Evolutionary conservation across 2,113 vertebrate genomes (phyloP).

Genomic region (Microcebus lehilahytsara): DNA sequence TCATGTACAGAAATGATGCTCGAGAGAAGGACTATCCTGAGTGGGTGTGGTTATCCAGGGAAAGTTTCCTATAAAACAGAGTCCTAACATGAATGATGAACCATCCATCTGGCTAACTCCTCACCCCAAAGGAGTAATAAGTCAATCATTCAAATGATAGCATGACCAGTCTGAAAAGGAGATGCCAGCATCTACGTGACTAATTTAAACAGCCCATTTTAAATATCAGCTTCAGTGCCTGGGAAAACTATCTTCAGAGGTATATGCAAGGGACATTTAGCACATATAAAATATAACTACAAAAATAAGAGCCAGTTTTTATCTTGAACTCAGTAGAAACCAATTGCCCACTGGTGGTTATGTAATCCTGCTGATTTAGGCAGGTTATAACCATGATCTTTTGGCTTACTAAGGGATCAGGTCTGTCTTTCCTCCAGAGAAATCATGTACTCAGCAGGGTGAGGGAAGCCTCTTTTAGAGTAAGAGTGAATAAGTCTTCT

Average conservation of each 20-base stretch:
- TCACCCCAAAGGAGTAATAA: neutral
- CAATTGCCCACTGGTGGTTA: neutral
- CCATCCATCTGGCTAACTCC: neutral
- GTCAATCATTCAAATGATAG: constrained; percentile 11
- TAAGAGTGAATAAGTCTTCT: neutral
- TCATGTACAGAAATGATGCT: neutral
- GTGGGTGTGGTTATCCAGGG: neutral
- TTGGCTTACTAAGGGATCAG: neutral
- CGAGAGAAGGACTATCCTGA: neutral
- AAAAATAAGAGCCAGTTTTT: neutral
- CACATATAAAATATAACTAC: neutral
- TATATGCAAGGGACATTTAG: neutral
- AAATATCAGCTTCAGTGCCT: neutral
- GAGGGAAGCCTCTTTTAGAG: neutral
- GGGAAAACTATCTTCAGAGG: neutral
- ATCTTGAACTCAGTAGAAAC: neutral
- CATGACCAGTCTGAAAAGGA: neutral
- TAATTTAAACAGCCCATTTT: neutral
- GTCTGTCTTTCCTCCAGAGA: neutral
- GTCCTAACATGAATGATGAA: neutral
- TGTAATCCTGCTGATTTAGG: neutral
- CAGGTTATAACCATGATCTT: neutral
- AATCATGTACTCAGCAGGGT: neutral
- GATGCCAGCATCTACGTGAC: neutral
- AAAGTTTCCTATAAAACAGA: neutral